Evolutionary conservation across 2,797 vertebrate species (phyloP).

Genomic region (Thaleichthys pacificus): DNA sequence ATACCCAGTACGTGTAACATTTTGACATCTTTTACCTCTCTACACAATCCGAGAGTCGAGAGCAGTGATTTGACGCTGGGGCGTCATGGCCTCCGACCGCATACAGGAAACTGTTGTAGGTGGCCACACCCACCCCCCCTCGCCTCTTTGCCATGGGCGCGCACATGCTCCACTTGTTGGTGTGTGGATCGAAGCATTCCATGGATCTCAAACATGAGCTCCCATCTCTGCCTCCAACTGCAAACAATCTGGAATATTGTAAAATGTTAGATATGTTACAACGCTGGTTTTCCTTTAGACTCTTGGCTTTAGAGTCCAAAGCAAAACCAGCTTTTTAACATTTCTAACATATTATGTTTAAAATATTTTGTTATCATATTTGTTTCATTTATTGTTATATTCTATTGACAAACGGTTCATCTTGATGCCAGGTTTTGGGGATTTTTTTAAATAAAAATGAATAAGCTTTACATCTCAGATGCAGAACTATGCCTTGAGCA

Average conservation of each 20-base stretch:
- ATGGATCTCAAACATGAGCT: constrained; percentile 95
- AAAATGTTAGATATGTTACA: neutral
- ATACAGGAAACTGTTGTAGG: constrained; percentile 92
- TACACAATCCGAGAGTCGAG: constrained; percentile 90
- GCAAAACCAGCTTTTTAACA: neutral
- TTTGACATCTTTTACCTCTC: constrained; percentile 80
- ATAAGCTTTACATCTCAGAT: neutral
- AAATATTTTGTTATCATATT: constrained; percentile 4
- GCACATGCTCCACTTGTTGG: constrained; percentile 96
- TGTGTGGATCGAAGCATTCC: constrained; percentile 97
- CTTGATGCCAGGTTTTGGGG: too few relatives aligned
- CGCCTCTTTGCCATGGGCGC: constrained; percentile 93
- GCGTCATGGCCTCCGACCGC: constrained; percentile 96
- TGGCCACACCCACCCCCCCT: constrained; percentile 91
- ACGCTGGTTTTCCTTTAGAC: too few relatives aligned
- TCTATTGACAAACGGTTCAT: too few relatives aligned
- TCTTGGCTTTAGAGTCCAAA: too few relatives aligned
- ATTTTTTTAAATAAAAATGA: too few relatives aligned
- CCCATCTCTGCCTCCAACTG: constrained; percentile 92
- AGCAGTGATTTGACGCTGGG: constrained; percentile 93
- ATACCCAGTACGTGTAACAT: neutral
- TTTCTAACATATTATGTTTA: constrained; percentile 8
- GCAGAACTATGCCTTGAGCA: constrained; percentile 13
- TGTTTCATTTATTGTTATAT: constrained; percentile 1
- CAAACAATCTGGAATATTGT: constrained; percentile 80